These are phyloP conservation scores for Thaumetopoea pityocampa DNA, from an alignment of 1,140 invertebrate genomes.

Conservation along the genomic window DNA sequence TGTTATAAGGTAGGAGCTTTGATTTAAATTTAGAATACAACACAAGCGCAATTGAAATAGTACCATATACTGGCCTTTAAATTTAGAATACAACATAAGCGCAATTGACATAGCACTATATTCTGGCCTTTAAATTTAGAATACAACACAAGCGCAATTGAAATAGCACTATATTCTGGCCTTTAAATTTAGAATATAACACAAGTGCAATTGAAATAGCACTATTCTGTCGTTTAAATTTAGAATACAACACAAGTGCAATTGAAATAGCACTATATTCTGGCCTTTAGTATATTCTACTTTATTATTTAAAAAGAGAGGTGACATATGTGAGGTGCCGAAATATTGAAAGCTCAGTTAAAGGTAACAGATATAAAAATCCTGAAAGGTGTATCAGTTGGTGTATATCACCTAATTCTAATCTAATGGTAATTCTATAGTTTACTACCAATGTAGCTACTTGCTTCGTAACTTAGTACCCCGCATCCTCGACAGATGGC, in stretches of 20 bases:
- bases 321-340: too few species aligned
- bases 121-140: background rate
- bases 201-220: background rate
- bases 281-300: too few species aligned
- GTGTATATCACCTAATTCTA: too few species aligned
- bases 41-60: background rate
- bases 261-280: background rate
- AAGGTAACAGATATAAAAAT: too few species aligned
- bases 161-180: background rate
- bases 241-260: background rate
- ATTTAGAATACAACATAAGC: background rate
- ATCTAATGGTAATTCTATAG: too few species aligned
- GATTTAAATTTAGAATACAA: background rate
- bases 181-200: background rate
- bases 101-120: background rate
- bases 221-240: background rate
- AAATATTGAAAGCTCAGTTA: too few species aligned
- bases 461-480: too few species aligned
- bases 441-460: too few species aligned
- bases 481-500: too few species aligned
- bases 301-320: too few species aligned
- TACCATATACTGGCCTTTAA: background rate
- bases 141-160: background rate
- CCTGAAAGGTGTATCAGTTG: too few species aligned
- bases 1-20: constrained; percentile 2